These are phyloP conservation scores for Polymixis flavicincta DNA, from an alignment of 2,888 invertebrate genomes.

Conservation along the genomic window DNA sequence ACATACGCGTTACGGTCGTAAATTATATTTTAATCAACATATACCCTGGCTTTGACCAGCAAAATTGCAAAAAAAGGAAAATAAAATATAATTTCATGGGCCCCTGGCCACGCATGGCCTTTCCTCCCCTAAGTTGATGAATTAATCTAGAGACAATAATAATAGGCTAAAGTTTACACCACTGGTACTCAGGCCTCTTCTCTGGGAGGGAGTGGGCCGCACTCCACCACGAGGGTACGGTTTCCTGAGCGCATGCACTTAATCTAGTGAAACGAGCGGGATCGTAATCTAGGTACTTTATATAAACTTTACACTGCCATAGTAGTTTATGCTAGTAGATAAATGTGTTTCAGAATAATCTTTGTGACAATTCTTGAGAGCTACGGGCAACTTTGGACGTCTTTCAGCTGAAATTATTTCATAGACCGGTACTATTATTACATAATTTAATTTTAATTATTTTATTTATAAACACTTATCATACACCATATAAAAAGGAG, in stretches of 20 bases:
- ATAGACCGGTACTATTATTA: too few species aligned
- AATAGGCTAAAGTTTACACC: neutral
- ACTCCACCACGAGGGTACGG: too few species aligned
- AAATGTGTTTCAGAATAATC: neutral
- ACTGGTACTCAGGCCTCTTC: too few species aligned
- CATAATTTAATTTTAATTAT: too few species aligned
- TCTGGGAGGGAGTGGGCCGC: neutral
- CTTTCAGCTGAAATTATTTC: neutral
- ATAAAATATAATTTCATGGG: too few species aligned
- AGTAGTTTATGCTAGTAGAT: neutral
- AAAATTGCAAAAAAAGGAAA: too few species aligned
- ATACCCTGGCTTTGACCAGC: too few species aligned
- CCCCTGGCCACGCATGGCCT: too few species aligned
- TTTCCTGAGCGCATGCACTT: neutral
- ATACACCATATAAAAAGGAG: too few species aligned
- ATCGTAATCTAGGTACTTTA: neutral
- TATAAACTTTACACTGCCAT: neutral
- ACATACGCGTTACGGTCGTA: too few species aligned
- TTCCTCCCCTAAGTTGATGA: neutral
- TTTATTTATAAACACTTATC: too few species aligned
- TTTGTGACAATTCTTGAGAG: neutral
- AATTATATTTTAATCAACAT: too few species aligned
- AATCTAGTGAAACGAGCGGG: neutral
- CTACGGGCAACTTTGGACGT: neutral
- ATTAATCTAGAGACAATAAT: neutral